A percentile compares a stretch with the other conserved stretches of the same genome.
Evolutionary conservation across 2,888 invertebrate genomes (phyloP).

Genomic region (Drosophila birchii): DNA sequence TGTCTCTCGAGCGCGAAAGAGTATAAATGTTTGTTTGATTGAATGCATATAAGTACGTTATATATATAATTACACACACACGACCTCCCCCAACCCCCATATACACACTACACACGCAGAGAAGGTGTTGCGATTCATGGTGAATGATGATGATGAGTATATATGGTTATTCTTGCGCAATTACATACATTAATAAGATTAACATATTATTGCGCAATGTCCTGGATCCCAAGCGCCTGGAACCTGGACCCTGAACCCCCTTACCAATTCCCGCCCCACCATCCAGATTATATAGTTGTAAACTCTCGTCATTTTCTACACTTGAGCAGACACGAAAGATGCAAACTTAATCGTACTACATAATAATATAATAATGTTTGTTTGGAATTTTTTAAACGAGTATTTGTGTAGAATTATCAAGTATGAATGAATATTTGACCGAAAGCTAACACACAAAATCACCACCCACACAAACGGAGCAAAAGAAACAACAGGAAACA

Average conservation of each 20-base stretch:
- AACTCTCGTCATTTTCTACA: slow-evolving; percentile 58
- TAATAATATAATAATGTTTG: slow-evolving; percentile 74
- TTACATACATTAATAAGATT: slow-evolving; percentile 76
- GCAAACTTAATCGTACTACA: slow-evolving; percentile 66
- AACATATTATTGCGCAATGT: slow-evolving; percentile 73
- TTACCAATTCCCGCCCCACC: slow-evolving; percentile 15
- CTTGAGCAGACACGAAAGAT: slow-evolving; percentile 54
- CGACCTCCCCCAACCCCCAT: slow-evolving; percentile 17
- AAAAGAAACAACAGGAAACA: slow-evolving; percentile 15
- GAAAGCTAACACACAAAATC: slow-evolving; percentile 32
- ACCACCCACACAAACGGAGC: slow-evolving; percentile 13
- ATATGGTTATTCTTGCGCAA: slow-evolving; percentile 57
- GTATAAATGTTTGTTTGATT: slow-evolving; percentile 80
- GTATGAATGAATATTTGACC: slow-evolving; percentile 70
- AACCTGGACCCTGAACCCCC: too few relatives aligned
- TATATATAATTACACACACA: slow-evolving; percentile 70
- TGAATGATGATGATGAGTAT: slow-evolving; percentile 46
- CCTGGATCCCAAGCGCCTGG: slow-evolving; percentile 24
- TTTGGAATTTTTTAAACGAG: slow-evolving; percentile 77
- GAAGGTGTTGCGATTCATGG: slow-evolving; percentile 55
- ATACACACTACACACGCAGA: slow-evolving; percentile 38
- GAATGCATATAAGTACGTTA: slow-evolving; percentile 79
- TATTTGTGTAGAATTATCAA: slow-evolving; percentile 72
- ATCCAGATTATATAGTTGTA: slow-evolving; percentile 64
- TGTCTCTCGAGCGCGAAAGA: slow-evolving; percentile 70